phyloP scores from a whole-genome alignment of 2,113 vertebrate species.

The Engraulis encrasicolus region DNA sequence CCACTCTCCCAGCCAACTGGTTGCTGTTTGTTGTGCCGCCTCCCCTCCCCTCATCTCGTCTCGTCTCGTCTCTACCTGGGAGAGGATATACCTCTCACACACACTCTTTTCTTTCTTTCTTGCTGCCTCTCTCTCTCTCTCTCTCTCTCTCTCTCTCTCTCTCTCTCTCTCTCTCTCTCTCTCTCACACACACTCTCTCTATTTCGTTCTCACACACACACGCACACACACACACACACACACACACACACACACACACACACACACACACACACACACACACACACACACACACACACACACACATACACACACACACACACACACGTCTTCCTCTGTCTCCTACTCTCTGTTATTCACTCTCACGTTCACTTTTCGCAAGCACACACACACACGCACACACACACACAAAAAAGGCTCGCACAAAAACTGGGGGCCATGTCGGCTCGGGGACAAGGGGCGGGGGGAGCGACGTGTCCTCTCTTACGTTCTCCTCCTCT shows the following conservation, averaged over 20 bases:
- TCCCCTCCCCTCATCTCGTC: too few species aligned
- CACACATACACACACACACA: neutral
- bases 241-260: neutral
- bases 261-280: slow-evolving; percentile 5
- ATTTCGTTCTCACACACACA: neutral
- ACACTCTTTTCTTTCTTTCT: too few species aligned
- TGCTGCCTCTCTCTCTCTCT: neutral
- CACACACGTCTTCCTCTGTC: neutral
- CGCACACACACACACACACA: slow-evolving; percentile 7
- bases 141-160: neutral
- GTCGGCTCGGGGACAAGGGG: too few species aligned
- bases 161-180: too few species aligned
- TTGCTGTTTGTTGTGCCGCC: slow-evolving; percentile 20
- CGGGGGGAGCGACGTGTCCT: neutral
- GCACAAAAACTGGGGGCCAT: too few species aligned
- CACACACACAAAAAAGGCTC: too few species aligned
- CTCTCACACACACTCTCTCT: neutral
- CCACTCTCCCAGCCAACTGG: slow-evolving; percentile 8
- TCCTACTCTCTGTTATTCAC: neutral
- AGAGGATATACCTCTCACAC: neutral
- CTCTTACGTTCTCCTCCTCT: neutral
- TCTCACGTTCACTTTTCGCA: too few species aligned
- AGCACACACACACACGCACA: too few species aligned
- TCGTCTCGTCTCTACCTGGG: slow-evolving; percentile 2
- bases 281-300: neutral